phyloP scores from a whole-genome alignment of 2,888 invertebrate genomes.

The Ctenicera cuprea region DNA sequence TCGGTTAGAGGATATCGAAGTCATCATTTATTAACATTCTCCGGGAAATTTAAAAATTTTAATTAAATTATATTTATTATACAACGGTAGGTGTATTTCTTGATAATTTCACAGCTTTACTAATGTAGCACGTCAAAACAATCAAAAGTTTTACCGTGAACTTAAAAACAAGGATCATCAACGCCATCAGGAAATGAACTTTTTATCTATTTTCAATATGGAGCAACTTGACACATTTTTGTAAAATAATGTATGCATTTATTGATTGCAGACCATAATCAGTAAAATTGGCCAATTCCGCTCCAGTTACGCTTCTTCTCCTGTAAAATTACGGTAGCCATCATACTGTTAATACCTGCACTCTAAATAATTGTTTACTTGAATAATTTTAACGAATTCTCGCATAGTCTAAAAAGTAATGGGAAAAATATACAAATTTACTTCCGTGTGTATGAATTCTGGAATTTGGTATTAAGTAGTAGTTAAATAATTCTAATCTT shows the following conservation, averaged over 20 bases:
- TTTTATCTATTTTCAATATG: background rate
- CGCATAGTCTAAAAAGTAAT: background rate
- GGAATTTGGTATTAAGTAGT: no score
- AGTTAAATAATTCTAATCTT: background rate
- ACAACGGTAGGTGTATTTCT: no score
- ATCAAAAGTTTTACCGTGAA: no score
- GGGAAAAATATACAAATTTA: no score
- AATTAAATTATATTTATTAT: no score
- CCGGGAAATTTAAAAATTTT: no score
- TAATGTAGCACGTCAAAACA: no score
- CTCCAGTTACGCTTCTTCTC: constrained; percentile 11
- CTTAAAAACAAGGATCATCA: no score
- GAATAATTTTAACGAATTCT: background rate
- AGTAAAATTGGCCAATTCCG: constrained; percentile 24
- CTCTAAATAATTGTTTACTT: background rate
- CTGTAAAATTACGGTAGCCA: background rate
- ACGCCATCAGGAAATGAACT: background rate
- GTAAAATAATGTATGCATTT: background rate
- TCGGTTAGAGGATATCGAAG: no score
- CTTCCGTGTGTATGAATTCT: no score
- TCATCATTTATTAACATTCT: no score
- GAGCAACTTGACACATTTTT: background rate
- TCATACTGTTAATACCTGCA: background rate
- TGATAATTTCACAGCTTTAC: no score
- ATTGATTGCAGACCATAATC: background rate